Conservation (phyloP, 2,113 vertebrate species). For the Pedetes capensis region DNA sequence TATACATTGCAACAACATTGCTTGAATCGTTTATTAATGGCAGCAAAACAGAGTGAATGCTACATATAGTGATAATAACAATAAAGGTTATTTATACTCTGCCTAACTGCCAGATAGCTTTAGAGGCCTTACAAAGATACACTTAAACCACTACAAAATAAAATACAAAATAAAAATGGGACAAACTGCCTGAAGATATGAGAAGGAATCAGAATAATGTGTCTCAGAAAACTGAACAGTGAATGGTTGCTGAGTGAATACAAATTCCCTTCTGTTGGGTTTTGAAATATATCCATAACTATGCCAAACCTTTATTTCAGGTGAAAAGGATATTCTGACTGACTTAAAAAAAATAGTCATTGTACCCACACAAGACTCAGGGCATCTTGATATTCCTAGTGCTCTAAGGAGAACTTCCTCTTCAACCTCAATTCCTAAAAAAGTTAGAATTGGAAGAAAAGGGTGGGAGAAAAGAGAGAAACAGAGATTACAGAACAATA, state of each 20-base stretch:
- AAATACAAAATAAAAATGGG: conserved; percentile 76
- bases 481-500: neutral
- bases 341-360: neutral
- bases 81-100: conserved; percentile 86
- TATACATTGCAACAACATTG: conserved; percentile 84
- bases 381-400: neutral
- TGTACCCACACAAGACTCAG: neutral
- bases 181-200: conserved; percentile 53
- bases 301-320: conserved; percentile 19
- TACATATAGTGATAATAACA: conserved; percentile 86
- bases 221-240: conserved; percentile 7
- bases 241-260: neutral
- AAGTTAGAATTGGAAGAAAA: neutral
- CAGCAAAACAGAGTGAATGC: conserved; percentile 84
- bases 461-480: neutral
- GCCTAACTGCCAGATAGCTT: conserved; percentile 73
- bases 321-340: conserved; percentile 13
- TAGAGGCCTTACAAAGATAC: conserved; percentile 71
- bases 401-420: neutral
- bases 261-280: neutral
- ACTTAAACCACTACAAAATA: conserved; percentile 80
- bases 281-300: neutral
- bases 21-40: conserved; percentile 87
- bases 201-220: conserved; percentile 62
- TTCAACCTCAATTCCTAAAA: neutral